Evolutionary conservation across 2,888 invertebrate genomes (phyloP).

Genomic region (Eupsilia transversa): DNA sequence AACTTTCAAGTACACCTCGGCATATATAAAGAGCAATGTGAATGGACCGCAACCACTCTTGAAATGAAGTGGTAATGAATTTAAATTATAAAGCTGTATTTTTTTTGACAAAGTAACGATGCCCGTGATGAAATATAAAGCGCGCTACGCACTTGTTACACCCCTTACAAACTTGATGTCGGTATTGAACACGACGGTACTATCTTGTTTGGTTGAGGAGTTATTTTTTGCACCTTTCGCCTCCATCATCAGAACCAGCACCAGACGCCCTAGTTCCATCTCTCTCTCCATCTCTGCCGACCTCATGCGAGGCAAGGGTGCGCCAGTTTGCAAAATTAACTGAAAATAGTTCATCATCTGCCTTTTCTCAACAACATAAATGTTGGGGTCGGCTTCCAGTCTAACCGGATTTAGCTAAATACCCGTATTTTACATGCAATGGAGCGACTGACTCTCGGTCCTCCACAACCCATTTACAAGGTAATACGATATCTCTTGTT

Average conservation of each 20-base stretch:
- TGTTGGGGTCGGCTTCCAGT: background rate
- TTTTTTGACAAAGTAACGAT: background rate
- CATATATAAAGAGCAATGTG: constrained; percentile 16
- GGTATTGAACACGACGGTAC: background rate
- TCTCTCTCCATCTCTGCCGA: background rate
- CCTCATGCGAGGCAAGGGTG: no score
- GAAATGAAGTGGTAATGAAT: constrained; percentile 23
- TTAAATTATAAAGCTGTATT: constrained; percentile 3
- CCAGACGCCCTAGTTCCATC: no score
- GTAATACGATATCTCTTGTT: background rate
- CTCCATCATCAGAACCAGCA: background rate
- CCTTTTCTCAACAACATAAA: background rate
- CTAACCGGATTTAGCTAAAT: background rate
- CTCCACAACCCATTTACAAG: background rate
- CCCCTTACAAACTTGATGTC: background rate
- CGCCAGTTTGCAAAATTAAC: background rate
- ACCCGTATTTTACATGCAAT: background rate
- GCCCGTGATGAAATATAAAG: background rate
- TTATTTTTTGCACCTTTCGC: background rate
- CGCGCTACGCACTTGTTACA: background rate
- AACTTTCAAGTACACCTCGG: constrained; percentile 12
- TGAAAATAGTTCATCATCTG: no score
- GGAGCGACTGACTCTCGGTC: background rate
- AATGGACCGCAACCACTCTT: constrained; percentile 19
- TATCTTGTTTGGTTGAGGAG: background rate